Evolutionary conservation across 2,888 invertebrate genomes (phyloP).

Genomic region (Scotopteryx bipunctaria): DNA sequence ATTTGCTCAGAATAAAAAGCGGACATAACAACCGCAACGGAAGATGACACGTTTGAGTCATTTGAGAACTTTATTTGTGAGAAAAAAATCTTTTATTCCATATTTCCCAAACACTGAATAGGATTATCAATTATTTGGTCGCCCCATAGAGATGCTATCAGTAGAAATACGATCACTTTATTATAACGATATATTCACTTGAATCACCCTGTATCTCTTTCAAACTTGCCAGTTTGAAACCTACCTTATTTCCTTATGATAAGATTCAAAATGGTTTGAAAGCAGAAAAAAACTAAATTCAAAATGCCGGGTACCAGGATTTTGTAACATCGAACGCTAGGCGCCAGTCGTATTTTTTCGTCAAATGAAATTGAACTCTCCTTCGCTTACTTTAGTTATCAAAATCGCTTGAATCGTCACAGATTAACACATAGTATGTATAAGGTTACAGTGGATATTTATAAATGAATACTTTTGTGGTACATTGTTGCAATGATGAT

Average conservation of each 20-base stretch:
- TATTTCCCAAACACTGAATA: slow-evolving; percentile 62
- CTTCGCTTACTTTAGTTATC: too few species aligned
- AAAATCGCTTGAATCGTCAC: too few species aligned
- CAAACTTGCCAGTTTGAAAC: background rate
- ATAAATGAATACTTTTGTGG: too few species aligned
- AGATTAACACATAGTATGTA: too few species aligned
- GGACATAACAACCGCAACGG: slow-evolving; percentile 32
- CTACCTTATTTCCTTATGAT: background rate
- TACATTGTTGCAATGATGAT: slow-evolving; percentile 16
- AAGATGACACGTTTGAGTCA: slow-evolving; percentile 37
- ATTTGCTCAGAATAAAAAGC: slow-evolving; percentile 12
- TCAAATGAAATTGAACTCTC: too few species aligned
- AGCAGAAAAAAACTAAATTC: background rate
- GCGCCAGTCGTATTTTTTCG: too few species aligned
- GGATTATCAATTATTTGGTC: slow-evolving; percentile 72
- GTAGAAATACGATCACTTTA: slow-evolving; percentile 74
- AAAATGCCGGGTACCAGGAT: too few species aligned
- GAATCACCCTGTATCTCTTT: background rate
- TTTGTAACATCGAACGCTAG: too few species aligned
- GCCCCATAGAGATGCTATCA: slow-evolving; percentile 66
- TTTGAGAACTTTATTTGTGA: slow-evolving; percentile 42
- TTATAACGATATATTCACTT: slow-evolving; percentile 79
- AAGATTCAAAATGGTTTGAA: background rate
- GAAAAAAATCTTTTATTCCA: slow-evolving; percentile 45
- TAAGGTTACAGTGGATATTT: too few species aligned